phyloP scores from a whole-genome alignment of 2,797 vertebrate species.

The Chiloscyllium punctatum region DNA sequence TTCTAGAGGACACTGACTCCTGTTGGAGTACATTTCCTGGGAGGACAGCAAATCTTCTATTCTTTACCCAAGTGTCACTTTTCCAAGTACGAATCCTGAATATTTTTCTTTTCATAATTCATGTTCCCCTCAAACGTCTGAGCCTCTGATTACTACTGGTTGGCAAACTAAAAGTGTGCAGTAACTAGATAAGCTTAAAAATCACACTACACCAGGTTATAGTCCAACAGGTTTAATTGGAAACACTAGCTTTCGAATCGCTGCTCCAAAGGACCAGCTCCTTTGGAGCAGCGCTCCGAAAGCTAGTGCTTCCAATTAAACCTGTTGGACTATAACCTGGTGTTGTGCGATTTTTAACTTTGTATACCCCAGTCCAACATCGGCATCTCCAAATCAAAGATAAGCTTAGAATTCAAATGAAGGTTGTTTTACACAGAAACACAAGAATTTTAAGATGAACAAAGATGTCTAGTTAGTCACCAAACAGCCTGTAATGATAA shows the following conservation, averaged over 20 bases:
- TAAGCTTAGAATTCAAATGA: neutral
- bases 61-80: neutral
- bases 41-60: neutral
- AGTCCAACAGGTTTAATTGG: too few relatives aligned
- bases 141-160: neutral
- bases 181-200: neutral
- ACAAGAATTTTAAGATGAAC: neutral
- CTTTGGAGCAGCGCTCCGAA: too few relatives aligned
- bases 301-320: too few relatives aligned
- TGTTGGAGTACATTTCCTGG: neutral
- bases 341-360: too few relatives aligned
- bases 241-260: too few relatives aligned
- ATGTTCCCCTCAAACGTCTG: neutral
- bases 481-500: neutral
- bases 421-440: neutral
- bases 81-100: neutral
- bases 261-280: too few relatives aligned
- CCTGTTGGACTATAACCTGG: too few relatives aligned
- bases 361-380: too few relatives aligned
- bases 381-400: neutral
- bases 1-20: neutral
- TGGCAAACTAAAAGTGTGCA: neutral
- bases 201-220: too few relatives aligned
- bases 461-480: neutral
- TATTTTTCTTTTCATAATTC: neutral